Evolutionary conservation across 2,113 vertebrate genomes (phyloP), one percentile per base, ranked within the genome.

Genomic region (Origma solitaria): DNA sequence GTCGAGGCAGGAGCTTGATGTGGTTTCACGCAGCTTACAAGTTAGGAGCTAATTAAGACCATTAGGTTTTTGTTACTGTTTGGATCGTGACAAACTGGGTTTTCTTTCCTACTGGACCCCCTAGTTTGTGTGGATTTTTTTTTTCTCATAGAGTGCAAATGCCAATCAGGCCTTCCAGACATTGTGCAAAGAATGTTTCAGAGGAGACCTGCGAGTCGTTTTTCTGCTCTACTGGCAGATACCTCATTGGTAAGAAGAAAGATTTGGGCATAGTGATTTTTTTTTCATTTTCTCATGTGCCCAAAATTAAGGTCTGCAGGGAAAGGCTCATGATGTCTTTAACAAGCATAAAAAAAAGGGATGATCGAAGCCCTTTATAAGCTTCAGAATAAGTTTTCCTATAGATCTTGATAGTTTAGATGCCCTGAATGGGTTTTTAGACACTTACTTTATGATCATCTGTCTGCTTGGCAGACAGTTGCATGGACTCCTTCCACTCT

Each of bases 371-470:
- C 38, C 49, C 15, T 28, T 92, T 4, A 11, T 21, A 95, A 91
- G 49, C n/a, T 68, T 92, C 54, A 82, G 57, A 94, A 13, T 56
- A 83, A 86, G 60, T 69, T 92, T 84, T 81, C 68, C 28, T 17
- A 8, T 50, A 61, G 51, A 82, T 87, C 50, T 70, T 86, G 66
- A 60, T 54, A 69, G 37, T 72, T 95, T 53, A 58, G 42, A 30
- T 88, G 37, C 19, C 50, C n/a, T 94, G 38, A 92, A n/a, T 82
- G 71, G 53, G 14, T 72, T 91, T 94, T 88, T 64, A 92, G 82
- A 82, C 57, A 88, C 71, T 42, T 92, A 16, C 35, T 85, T 73
- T 44, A 62, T 64, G 57, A 82, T 85, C 2, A 10, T 33, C 71
- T 88, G 47, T 76, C 82, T 90, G 42, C 71, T 91, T 95, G 69